Evolutionary conservation across 2,797 vertebrate species (phyloP), one percentile per base, ranked within the genome.

Genomic region (Gouania willdenowi): DNA sequence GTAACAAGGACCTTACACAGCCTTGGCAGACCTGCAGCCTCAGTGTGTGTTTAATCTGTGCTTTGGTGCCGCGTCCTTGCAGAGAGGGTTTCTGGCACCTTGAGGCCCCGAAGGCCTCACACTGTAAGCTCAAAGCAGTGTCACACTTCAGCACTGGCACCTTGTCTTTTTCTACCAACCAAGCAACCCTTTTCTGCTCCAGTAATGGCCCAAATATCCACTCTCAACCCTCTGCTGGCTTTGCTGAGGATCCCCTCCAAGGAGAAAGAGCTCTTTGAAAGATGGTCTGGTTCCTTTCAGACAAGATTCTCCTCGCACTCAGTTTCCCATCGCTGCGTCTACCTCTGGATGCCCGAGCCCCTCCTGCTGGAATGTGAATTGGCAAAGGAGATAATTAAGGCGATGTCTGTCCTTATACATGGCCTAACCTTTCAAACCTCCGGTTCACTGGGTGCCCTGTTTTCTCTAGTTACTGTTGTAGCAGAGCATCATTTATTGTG

Each of bases 111-210:
- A 66, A 71, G 55, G 66, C 79, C 65, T 67, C 65, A 43, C 41
- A 48, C 66, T 45, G 43, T 20, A 66, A 45, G 47, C 69, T 70
- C 55, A 65, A 78, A 78, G 58, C 62, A 59, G 67, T 64, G 73
- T 84, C 79, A 77, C 80, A 79, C 83, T 85, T 74, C 77, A 73
- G 68, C 73, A 65, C 66, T 84, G 82, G 81, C 80, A 82, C 61
- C 64, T 54, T 8, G 38, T 72, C 55, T 61, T 8, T 15, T 47
- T n/a, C n/a, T 56, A 71, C 69, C 45, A 71, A 60, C 67, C 52
- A 61, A 54, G 51, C 50, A 66, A 74, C 71, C 58, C 57, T 51
- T 60, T 55, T 70, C 75, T 56, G 58, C 46, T 66, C 57, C 35
- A 55, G 57, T 57, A 58, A 71, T 62, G 70, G 68, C 62, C 64